Evolutionary conservation across 2,888 invertebrate species (phyloP).

Genomic region (Tortrix viridana): DNA sequence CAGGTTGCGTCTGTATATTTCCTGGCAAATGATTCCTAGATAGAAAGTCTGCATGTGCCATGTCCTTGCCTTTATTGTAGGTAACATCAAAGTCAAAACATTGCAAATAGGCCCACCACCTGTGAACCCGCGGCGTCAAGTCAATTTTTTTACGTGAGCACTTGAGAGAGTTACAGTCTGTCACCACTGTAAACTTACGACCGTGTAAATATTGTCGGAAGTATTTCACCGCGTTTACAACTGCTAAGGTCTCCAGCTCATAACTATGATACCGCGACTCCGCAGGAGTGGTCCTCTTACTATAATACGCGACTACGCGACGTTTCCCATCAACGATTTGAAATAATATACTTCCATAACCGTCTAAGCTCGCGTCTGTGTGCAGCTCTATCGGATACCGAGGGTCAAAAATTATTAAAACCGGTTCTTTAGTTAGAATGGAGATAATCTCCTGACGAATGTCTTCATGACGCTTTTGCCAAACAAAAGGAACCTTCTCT

Average conservation of each 20-base stretch:
- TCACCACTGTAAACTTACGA: too few species aligned
- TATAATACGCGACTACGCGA: neutral
- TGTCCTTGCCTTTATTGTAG: neutral
- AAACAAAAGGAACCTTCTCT: neutral
- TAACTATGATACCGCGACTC: slow-evolving; percentile 7
- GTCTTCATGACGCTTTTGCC: slow-evolving; percentile 1
- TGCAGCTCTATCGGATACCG: slow-evolving; percentile 1
- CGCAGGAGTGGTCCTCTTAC: slow-evolving; percentile 9
- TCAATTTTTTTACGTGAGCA: neutral
- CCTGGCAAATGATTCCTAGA: slow-evolving; percentile 12
- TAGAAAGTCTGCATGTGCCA: slow-evolving; percentile 5
- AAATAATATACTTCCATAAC: slow-evolving; percentile 3
- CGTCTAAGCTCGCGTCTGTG: slow-evolving; percentile 2
- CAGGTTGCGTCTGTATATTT: neutral
- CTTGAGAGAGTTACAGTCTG: slow-evolving; percentile 1
- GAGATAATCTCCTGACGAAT: neutral
- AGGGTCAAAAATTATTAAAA: slow-evolving; percentile 9
- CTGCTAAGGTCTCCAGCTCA: slow-evolving; percentile 11
- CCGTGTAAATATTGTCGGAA: slow-evolving; percentile 6
- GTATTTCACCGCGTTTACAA: slow-evolving; percentile 5
- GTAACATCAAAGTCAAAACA: slow-evolving; percentile 4
- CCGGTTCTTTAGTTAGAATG: slow-evolving; percentile 3
- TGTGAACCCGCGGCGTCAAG: neutral
- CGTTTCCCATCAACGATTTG: slow-evolving; percentile 3
- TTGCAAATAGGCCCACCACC: slow-evolving; percentile 7